Percentiles rank a stretch among this genome's conserved stretches.
Evolutionary conservation across 2,797 vertebrate genomes (phyloP).

Genomic region (Pipistrellus kuhlii): DNA sequence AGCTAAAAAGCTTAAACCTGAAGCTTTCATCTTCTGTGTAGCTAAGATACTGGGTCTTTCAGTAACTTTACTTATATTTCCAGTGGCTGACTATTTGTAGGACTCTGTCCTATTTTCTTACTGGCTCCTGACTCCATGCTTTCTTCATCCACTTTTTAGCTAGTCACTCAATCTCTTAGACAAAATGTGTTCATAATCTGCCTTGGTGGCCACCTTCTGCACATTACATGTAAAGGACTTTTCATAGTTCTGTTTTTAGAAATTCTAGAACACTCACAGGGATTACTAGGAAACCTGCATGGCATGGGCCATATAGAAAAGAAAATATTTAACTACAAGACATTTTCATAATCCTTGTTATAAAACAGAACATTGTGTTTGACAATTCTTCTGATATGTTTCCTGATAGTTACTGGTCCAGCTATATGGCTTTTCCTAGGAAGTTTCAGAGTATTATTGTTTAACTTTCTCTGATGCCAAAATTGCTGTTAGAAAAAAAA

Average conservation of each 20-base stretch:
- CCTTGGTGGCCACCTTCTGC: rapidly evolving
- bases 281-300: not conserved
- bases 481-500: not conserved
- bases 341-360: not conserved
- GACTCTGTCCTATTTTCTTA: not conserved
- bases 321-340: not conserved
- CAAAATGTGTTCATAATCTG: rapidly evolving
- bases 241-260: too few relatives aligned
- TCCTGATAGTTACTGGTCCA: not conserved
- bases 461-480: not conserved
- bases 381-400: not conserved
- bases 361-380: not conserved
- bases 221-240: rapidly evolving
- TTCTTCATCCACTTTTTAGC: too few relatives aligned
- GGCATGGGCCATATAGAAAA: not conserved
- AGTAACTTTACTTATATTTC: not conserved
- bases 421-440: not conserved
- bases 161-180: not conserved
- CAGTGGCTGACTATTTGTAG: not conserved
- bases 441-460: not conserved
- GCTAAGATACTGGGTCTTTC: not conserved
- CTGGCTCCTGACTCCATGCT: too few relatives aligned
- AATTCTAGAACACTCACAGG: not conserved
- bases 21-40: not conserved
- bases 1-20: rapidly evolving